Evolutionary conservation across 2,113 vertebrate species (phyloP), one percentile per base, ranked within the genome.

Genomic region (Poecilia latipinna): DNA sequence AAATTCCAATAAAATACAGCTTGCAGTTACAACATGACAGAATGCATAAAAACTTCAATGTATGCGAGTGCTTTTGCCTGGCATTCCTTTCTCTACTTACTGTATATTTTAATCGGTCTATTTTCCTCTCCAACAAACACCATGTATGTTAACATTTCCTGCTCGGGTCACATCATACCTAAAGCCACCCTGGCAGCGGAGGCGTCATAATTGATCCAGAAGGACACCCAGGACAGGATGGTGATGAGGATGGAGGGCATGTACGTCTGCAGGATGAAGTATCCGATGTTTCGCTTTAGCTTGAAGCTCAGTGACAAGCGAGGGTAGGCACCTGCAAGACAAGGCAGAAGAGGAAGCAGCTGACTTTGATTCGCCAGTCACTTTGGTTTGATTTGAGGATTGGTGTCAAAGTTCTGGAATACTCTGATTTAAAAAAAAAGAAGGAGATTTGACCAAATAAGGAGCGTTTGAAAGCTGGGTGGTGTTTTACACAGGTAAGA

Each of bases 181-280:
- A 99, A 96, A 81, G 98, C 98, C 82, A 99, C 98, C 95, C 97
- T 95, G 82, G 98, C 98, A 67, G 98, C 98, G 42, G 98, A 99
- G 74, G 97, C 98, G 73, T 99, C 98, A 12, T 99, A 99, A 92
- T 98, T 99, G 91, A 99, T 98, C 98, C 98, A 99, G 95, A 99
- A 99, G 48, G 98, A 99, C 75, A 99, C 98, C 97, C 97, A 99
- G 65, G 98, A 99, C 74, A 99, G 94, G 92, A 99, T 99, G 73
- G 97, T 99, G 91, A 99, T 99, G 90, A 99, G 94, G 86, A 97
- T 99, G 70, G 98, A 98, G 90, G 98, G 98, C 98, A 99, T 99
- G 92, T 99, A 98, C 2, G 98, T 99, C 95, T 99, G 98, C 73
- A 99, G 95, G 88, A 99, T 99, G 93, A 99, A 98, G 91, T 99